Percentiles rank a stretch among this genome's conserved stretches.
phyloP scores from a whole-genome alignment of 2,797 vertebrate genomes.

The Pseudomugil tenellus region DNA sequence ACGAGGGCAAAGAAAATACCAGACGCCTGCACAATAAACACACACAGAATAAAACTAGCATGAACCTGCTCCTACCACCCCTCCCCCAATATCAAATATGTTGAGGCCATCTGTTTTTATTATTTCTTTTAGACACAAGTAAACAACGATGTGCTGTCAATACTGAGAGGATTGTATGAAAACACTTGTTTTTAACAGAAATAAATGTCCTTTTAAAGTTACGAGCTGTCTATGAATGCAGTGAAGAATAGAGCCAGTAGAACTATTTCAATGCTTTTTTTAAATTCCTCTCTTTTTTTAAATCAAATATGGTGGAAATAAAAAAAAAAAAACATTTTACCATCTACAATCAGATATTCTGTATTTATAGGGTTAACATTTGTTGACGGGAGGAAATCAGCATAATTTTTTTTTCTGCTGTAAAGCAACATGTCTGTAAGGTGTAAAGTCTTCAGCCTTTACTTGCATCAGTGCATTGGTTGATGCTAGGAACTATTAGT shows the following conservation, averaged over 20 bases:
- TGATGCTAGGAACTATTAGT: background rate
- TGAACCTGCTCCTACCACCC: constrained; percentile 65
- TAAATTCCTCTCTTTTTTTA: too few relatives aligned
- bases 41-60: constrained; percentile 70
- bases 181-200: constrained; percentile 63
- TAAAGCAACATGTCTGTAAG: too few relatives aligned
- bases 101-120: constrained; percentile 76
- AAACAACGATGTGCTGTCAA: constrained; percentile 78
- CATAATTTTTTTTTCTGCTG: too few relatives aligned
- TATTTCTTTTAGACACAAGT: constrained; percentile 69
- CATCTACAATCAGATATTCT: background rate
- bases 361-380: background rate
- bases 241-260: constrained; percentile 17
- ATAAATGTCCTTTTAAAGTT: constrained; percentile 56
- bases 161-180: constrained; percentile 57
- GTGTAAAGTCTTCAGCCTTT: background rate
- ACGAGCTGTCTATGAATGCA: constrained; percentile 47
- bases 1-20: constrained; percentile 78
- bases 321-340: constrained; percentile 38
- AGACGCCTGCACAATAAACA: constrained; percentile 69
- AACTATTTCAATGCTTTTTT: constrained; percentile 9
- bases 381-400: too few relatives aligned
- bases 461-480: background rate
- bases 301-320: background rate
- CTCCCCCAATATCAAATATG: constrained; percentile 74